phyloP scores from a whole-genome alignment of 2,797 vertebrate species.

The Cercopithecus hamlyni region DNA sequence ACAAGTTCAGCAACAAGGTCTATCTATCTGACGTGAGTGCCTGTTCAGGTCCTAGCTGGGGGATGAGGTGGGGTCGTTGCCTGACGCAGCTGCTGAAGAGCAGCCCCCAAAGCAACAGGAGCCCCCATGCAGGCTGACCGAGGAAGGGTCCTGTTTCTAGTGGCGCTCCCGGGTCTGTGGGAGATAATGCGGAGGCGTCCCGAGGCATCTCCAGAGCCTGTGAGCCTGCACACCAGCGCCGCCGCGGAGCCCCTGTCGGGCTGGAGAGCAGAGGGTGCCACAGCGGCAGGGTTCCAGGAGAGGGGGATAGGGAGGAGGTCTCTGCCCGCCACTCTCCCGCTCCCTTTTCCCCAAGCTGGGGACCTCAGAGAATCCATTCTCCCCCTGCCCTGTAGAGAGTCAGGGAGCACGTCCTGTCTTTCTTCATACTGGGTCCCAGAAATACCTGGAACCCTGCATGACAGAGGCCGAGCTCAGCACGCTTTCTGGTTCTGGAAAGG shows the following conservation, averaged over 20 bases:
- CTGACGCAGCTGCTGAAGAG: background rate
- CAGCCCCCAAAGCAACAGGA: background rate
- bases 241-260: no score
- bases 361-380: background rate
- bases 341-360: background rate
- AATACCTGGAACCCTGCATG: background rate
- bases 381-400: background rate
- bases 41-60: background rate
- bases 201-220: background rate
- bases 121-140: rapidly evolving
- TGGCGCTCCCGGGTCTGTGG: background rate
- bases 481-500: background rate
- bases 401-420: background rate
- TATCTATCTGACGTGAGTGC: constrained; percentile 94
- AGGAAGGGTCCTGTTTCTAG: background rate
- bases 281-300: background rate
- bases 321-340: no score
- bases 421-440: background rate
- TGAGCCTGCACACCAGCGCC: background rate
- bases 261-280: rapidly evolving
- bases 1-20: constrained; percentile 95
- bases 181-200: background rate
- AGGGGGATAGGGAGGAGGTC: rapidly evolving
- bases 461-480: background rate
- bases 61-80: background rate